Base-by-base conservation (phyloP, 2,113 vertebrate species). In the Neolamprologus caudopunctatus region DNA sequence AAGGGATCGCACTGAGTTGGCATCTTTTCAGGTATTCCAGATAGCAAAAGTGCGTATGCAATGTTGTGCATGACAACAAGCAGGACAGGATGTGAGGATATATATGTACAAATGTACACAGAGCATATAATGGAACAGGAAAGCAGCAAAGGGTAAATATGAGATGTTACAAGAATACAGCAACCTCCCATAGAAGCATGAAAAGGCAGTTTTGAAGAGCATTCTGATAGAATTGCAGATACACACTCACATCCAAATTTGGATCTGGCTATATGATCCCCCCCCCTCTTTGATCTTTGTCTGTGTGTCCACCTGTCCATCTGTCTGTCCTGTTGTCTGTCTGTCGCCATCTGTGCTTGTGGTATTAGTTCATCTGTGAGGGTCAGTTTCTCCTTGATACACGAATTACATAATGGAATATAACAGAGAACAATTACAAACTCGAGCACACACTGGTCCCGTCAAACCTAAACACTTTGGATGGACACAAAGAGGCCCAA, bases 341-440 rank as follows among this genome's bases (percentile, higher is more conserved):
- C 89, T 81, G 91, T 89, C 91, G 89, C 87, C 85, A 86, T 87
- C 55, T 53, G 88, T 54, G 68, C 71, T 78, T 2, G 26, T 85
- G 82, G 88, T 92, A 89, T 89, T 91, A 92, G 89, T 78, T 87
- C 42, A 92, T 91, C 83, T 75, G 57, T 83, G 86, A 82, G 90
- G 89, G 81, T 91, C 85, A 83, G 81, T 85, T 89, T 93, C 85
- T 87, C 90, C 90, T 94, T 90, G 84, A 93, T 93, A 83, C 83
- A 84, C 54, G 47, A 50, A 89, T 95, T 94, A 85, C 85, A 91
- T 92, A 93, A 96, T 86, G 19, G 80, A 84, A 82, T 89, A 81
- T 93, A 93, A 94, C 85, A 83, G 85, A 84, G 80, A 91, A 85
- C 87, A 71, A 84, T 89, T 90, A 86, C 88, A 93, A 83, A 88